phyloP scores from a whole-genome alignment of 1,140 invertebrate species.

The Drosophila sproati region DNA sequence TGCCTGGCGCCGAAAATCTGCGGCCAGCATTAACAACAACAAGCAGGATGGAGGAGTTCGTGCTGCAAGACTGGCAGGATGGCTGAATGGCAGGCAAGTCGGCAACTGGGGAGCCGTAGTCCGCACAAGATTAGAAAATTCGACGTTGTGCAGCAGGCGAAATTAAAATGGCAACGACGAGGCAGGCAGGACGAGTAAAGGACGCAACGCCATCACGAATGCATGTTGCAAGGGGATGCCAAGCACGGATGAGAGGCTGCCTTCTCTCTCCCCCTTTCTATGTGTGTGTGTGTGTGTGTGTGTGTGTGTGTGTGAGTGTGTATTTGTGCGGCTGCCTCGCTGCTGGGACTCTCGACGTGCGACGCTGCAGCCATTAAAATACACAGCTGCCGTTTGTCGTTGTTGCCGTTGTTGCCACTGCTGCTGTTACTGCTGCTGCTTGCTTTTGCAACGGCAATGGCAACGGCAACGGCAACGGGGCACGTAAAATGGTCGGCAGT shows the following conservation, averaged over 20 bases:
- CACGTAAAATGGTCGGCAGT: conserved; percentile 53
- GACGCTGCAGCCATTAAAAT: conserved; percentile 81
- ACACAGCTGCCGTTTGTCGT: conserved; percentile 51
- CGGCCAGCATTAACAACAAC: conserved; percentile 65
- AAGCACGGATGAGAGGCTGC: conserved; percentile 33
- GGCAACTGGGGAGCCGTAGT: conserved; percentile 80
- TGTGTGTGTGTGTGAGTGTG: conserved; percentile 6
- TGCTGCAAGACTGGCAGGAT: not conserved
- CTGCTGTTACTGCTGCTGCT: not conserved
- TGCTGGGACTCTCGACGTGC: conserved; percentile 75
- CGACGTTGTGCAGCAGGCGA: conserved; percentile 81
- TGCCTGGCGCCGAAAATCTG: conserved; percentile 75
- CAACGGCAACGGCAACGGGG: conserved; percentile 25
- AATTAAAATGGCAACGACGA: conserved; percentile 77
- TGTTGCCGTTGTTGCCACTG: no score
- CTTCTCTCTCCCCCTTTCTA: conserved; percentile 7
- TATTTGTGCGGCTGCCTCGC: conserved; percentile 26
- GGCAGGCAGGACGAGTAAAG: conserved; percentile 37
- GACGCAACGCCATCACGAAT: conserved; percentile 72
- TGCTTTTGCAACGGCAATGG: not conserved
- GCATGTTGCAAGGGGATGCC: conserved; percentile 55
- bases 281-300: conserved; percentile 1
- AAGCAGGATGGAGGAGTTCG: conserved; percentile 15
- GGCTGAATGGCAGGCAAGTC: conserved; percentile 44
- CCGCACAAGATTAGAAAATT: conserved; percentile 83